Base-by-base conservation (phyloP, 2,888 invertebrate species). In the Lagria hirta region DNA sequence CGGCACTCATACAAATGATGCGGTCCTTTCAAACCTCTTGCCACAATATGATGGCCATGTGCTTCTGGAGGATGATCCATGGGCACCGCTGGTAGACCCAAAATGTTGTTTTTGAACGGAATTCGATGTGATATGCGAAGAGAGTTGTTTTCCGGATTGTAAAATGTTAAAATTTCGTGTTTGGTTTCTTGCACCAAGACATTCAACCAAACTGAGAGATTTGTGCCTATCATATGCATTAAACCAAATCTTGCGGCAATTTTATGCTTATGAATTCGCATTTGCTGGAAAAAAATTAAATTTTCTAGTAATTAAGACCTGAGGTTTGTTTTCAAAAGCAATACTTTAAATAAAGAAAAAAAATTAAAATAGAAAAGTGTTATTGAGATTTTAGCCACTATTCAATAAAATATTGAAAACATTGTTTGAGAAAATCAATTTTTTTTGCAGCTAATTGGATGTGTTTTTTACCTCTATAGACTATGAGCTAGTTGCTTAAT, bases 171-270 rank as follows among this genome's bases (percentile, higher is more conserved):
- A 54, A 95, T 92, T 73, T 95, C 94, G 69, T 94, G 95, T 68
- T 95, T 91, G 0, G 95, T 95, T 73, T 97, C 96, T 71, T 93
- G 90, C 2, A 96, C 88, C 14, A 96, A 78, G 0, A 94, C 94
- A 66, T 92, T 89, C 22, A 97, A 76, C 98, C 98, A 98, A 10
- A 97, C 95, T 55, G 96, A 96, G 33, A 98, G 74, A 73, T 98
- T 98, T 6, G 97, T 96, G 13, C 96, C 97, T 42, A 98, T 90
- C 92, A 98, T 93, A 70, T 98, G 98, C 97, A 98, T 97, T 44
- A 97, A 77, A 1, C 98, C 98, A 62, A 98, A 95, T 49, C 95
- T 80, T 1, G 96, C 95, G 43, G 94, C 82, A 49, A 89, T 81
- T 71, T 88, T 88, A 70, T 89, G 89, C 57, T 86, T 84, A 72